These are phyloP conservation scores for Intellagama lesueurii DNA, from an alignment of 2,797 vertebrate genomes.

Conservation along the genomic window DNA sequence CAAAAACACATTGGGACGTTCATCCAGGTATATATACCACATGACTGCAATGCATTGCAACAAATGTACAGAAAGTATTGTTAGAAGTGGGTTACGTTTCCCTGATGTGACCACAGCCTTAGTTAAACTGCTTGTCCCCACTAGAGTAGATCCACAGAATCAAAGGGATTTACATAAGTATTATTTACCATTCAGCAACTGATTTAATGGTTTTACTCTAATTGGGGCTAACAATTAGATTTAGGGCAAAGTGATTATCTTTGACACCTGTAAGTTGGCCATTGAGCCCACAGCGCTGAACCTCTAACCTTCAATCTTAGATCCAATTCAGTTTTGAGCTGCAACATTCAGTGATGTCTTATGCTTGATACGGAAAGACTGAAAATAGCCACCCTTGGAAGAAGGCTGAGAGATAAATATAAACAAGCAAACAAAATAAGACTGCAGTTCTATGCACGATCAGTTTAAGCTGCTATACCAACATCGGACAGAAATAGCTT, in stretches of 20 bases:
- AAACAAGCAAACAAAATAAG: background rate
- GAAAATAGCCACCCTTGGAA: background rate
- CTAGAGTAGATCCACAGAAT: too few relatives aligned
- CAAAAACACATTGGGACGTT: too few relatives aligned
- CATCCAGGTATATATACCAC: too few relatives aligned
- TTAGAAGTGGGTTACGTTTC: too few relatives aligned
- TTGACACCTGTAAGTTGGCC: background rate
- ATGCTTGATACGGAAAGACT: background rate
- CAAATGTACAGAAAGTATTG: too few relatives aligned
- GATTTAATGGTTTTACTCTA: too few relatives aligned
- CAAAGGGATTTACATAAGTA: too few relatives aligned
- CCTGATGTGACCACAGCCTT: background rate
- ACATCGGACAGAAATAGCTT: background rate
- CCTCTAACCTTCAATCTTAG: background rate
- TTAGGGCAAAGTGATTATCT: background rate
- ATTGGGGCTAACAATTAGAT: too few relatives aligned
- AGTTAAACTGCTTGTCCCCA: too few relatives aligned
- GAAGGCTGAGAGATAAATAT: background rate
- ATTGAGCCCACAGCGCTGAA: too few relatives aligned
- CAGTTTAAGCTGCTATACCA: background rate
- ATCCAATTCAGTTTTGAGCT: background rate
- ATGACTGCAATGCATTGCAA: too few relatives aligned
- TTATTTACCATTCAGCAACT: too few relatives aligned
- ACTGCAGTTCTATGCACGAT: background rate
- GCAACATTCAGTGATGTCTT: background rate